phyloP scores from a whole-genome alignment of 2,113 vertebrate species.

The Toxostoma redivivum region DNA sequence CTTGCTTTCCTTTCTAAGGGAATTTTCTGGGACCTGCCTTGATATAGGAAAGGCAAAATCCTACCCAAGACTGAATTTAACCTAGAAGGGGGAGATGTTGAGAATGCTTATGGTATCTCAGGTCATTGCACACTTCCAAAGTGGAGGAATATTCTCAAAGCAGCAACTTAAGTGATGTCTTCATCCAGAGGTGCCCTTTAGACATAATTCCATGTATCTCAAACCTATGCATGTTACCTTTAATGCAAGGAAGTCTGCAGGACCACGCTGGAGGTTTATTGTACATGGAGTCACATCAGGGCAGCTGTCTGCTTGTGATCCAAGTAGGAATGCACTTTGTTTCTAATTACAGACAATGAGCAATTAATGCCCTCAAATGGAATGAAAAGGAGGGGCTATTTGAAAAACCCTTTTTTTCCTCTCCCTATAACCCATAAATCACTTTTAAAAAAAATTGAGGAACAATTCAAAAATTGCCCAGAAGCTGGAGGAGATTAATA shows the following conservation, averaged over 20 bases:
- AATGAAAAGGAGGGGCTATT: conserved; percentile 21
- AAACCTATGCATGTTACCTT: neutral
- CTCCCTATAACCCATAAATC: conserved; percentile 4
- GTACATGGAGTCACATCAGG: conserved; percentile 10
- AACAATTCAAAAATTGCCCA: neutral
- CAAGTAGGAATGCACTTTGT: conserved; percentile 26
- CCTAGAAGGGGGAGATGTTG: neutral
- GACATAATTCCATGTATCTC: neutral
- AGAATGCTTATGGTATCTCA: neutral
- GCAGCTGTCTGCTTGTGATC: conserved; percentile 1
- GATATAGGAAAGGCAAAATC: neutral
- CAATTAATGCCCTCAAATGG: conserved; percentile 34
- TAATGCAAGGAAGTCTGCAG: neutral
- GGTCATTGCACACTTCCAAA: neutral
- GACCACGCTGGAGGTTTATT: neutral
- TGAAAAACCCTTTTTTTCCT: conserved; percentile 19
- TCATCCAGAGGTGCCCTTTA: neutral
- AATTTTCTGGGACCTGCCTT: neutral
- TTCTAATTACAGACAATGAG: conserved; percentile 50
- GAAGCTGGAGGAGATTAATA: conserved; percentile 35
- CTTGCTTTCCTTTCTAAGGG: neutral
- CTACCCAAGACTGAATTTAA: neutral
- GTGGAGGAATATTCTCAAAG: neutral
- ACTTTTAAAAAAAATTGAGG: neutral
- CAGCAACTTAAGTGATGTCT: neutral